A percentile compares a stretch with the other conserved stretches of the same genome.
Conservation (phyloP, 2,113 vertebrate species). For the Recurvirostra avosetta region DNA sequence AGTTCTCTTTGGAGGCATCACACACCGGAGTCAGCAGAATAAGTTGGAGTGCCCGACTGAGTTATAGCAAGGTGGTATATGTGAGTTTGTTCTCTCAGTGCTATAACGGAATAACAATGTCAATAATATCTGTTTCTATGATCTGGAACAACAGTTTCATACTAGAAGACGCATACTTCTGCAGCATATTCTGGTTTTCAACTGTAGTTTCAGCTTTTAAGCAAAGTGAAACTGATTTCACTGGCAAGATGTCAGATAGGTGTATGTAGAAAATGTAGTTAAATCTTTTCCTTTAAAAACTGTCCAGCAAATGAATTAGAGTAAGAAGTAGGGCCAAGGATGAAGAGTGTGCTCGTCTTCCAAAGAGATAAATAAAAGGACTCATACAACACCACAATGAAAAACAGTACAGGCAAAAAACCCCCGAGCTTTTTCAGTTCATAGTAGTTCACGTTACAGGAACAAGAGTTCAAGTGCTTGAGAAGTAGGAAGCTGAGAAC, state of each 20-base stretch:
- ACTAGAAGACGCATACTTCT: neutral
- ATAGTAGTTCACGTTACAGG: neutral
- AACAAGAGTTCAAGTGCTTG: neutral
- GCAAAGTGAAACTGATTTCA: neutral
- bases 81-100: neutral
- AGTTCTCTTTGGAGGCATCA: neutral
- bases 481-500: neutral
- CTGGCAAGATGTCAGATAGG: neutral
- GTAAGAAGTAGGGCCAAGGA: neutral
- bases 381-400: neutral
- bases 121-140: neutral
- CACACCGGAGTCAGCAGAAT: neutral
- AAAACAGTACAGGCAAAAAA: neutral
- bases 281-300: neutral
- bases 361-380: neutral
- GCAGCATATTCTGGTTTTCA: neutral
- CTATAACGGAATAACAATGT: neutral
- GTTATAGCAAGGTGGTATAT: rapidly evolving
- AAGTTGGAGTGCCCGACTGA: neutral
- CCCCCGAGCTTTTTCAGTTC: neutral
- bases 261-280: neutral
- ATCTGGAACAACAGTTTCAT: neutral
- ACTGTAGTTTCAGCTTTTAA: neutral
- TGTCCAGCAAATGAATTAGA: neutral
- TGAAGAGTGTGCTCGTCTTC: neutral